Evolutionary conservation across 2,113 vertebrate species (phyloP).

Genomic region (Rutilus rutilus): DNA sequence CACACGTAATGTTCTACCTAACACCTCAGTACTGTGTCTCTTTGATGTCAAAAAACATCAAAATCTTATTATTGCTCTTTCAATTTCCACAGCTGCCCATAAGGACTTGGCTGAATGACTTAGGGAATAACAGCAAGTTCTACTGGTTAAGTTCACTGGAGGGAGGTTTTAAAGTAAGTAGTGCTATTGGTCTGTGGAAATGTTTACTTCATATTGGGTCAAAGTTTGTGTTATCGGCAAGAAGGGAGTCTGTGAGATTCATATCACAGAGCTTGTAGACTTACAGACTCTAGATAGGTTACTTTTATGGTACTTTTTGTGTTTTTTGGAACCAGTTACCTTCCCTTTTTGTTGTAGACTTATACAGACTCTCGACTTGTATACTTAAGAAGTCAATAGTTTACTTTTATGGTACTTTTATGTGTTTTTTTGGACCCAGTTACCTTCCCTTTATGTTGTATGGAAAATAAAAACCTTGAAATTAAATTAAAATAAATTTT

Average conservation of each 20-base stretch:
- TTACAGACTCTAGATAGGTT: not conserved
- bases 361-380: not conserved
- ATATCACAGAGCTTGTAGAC: not conserved
- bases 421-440: not conserved
- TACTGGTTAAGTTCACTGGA: slow-evolving; percentile 85
- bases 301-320: not conserved
- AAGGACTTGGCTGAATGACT: slow-evolving; percentile 82
- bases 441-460: not conserved
- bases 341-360: not conserved
- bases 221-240: not conserved
- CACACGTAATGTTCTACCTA: slow-evolving; percentile 73
- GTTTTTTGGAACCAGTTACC: not conserved
- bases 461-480: not conserved
- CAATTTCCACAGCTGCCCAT: slow-evolving; percentile 74
- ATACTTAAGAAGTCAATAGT: not conserved
- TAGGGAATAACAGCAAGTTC: slow-evolving; percentile 69
- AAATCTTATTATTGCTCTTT: slow-evolving; percentile 13
- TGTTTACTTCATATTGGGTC: not conserved
- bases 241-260: not conserved
- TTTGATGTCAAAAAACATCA: slow-evolving; percentile 12
- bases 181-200: not conserved
- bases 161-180: slow-evolving; percentile 80
- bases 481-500: not conserved
- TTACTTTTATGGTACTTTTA: not conserved
- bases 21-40: not conserved